Percentiles rank a stretch among this genome's conserved stretches.
These are phyloP conservation scores for Platorchestia sp. DNA, from an alignment of 1,140 invertebrate genomes.

Conservation along the genomic window DNA sequence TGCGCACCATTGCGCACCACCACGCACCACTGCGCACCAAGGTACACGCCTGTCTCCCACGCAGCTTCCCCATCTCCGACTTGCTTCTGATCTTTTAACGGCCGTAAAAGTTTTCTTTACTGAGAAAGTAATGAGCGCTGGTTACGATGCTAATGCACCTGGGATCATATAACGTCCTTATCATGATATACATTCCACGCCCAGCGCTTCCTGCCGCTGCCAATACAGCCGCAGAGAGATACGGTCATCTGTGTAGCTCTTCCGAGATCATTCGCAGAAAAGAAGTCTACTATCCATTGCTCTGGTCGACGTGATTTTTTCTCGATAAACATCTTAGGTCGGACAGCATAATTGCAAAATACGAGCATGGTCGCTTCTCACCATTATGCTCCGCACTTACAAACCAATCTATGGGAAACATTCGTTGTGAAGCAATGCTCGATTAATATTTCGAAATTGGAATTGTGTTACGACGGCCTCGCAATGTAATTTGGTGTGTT, in stretches of 20 bases:
- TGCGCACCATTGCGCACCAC: background rate
- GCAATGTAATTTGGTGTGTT: slow-evolving; percentile 25
- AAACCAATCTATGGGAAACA: slow-evolving; percentile 12
- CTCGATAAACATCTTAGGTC: slow-evolving; percentile 25
- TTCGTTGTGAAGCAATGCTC: slow-evolving; percentile 3
- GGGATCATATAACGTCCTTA: slow-evolving; percentile 34
- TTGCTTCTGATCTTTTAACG: slow-evolving; percentile 1
- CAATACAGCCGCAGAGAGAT: background rate
- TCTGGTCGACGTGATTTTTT: slow-evolving; percentile 45
- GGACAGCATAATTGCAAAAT: slow-evolving; percentile 34
- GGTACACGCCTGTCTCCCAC: too few relatives aligned
- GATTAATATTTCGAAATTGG: background rate
- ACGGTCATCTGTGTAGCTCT: background rate
- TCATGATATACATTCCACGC: background rate
- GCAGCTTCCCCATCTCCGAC: background rate
- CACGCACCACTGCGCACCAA: background rate
- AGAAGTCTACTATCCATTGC: background rate
- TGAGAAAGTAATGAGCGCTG: background rate
- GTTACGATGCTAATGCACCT: slow-evolving; percentile 40
- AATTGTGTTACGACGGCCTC: slow-evolving; percentile 14
- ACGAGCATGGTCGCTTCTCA: slow-evolving; percentile 29
- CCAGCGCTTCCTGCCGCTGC: background rate
- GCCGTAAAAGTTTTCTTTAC: background rate
- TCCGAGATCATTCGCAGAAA: background rate
- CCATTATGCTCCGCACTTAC: background rate